These are phyloP conservation scores for Glaucomys volans DNA, from an alignment of 2,113 vertebrate species.

Conservation along the genomic window DNA sequence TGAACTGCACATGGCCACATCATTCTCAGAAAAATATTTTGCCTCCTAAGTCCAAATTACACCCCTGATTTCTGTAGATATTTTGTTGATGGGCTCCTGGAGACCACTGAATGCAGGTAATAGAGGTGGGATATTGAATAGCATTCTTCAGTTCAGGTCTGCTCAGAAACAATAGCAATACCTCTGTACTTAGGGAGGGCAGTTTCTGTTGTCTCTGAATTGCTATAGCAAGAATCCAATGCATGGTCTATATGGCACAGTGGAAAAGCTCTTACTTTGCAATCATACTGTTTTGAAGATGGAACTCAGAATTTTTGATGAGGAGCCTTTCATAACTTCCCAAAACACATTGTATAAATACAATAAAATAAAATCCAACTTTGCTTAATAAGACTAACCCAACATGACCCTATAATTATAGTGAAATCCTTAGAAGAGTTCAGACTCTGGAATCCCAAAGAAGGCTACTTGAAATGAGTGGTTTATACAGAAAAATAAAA, in stretches of 20 bases:
- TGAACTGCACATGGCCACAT: not conserved
- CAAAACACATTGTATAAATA: not conserved
- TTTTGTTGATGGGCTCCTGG: not conserved
- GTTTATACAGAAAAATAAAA: not conserved
- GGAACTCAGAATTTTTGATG: not conserved
- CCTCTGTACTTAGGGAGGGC: not conserved
- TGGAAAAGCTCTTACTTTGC: not conserved
- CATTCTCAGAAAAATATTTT: constrained; percentile 19
- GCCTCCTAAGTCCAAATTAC: not conserved
- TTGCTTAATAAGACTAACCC: not conserved
- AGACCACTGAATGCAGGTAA: not conserved
- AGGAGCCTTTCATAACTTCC: not conserved
- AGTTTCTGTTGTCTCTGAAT: not conserved
- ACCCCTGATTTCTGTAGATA: not conserved
- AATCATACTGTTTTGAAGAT: not conserved
- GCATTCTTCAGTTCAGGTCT: not conserved
- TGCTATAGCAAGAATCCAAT: not conserved
- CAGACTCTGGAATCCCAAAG: not conserved
- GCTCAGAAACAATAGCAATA: not conserved
- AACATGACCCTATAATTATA: not conserved
- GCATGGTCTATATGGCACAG: not conserved
- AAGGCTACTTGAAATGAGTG: not conserved
- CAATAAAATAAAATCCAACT: not conserved
- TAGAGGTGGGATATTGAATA: not conserved
- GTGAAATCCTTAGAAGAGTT: not conserved